Base-by-base conservation (phyloP, 1,140 invertebrate genomes). In the Drosophila truncata region DNA sequence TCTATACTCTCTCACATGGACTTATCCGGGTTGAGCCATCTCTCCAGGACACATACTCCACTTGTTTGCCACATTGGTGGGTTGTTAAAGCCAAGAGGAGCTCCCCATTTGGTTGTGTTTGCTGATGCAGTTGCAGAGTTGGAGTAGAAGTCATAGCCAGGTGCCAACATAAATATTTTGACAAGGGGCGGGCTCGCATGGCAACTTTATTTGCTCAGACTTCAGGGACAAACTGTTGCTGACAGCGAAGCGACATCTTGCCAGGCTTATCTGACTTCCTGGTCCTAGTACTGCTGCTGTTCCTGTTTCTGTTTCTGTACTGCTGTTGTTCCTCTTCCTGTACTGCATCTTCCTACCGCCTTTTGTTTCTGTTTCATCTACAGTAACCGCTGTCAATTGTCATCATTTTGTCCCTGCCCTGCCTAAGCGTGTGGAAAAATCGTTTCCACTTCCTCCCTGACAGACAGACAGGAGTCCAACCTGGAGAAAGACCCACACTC, bases 131-230 rank as follows among this genome's bases (percentile, higher is more conserved):
- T 18, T 31, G 20, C 25, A 29, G 46, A 27, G 25, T 27, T 5
- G 46, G 16, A 25, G 23, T 47, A n/a, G n/a, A 16, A 18, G 60
- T 41, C 11, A 23, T 9, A 33, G 49, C 44, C 85, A 88, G 84
- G 85, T 88, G 84, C 78, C 74, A 90, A 88, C 70, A 90, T 81
- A 90, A 88, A 88, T 82, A 88, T 87, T 90, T 81, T 90, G 73
- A 78, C 80, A 84, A 72, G 84, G 58, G 78, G 77, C 62, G 54
- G 73, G 77, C 62, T 67, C 49, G 58, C 27, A 20, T 20, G 6
- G 50, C 47, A 62, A 76, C 79, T 72, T 76, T 59, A 87, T 82
- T 86, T 86, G 75, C 69, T 72, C n/a, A 25, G 20, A 46, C 20
- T 13, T 7, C 20, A 5, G 42, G 20, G n/a, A 27, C 37, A 18